Conservation (phyloP, 2,797 vertebrate species). For the Ispidina picta region DNA sequence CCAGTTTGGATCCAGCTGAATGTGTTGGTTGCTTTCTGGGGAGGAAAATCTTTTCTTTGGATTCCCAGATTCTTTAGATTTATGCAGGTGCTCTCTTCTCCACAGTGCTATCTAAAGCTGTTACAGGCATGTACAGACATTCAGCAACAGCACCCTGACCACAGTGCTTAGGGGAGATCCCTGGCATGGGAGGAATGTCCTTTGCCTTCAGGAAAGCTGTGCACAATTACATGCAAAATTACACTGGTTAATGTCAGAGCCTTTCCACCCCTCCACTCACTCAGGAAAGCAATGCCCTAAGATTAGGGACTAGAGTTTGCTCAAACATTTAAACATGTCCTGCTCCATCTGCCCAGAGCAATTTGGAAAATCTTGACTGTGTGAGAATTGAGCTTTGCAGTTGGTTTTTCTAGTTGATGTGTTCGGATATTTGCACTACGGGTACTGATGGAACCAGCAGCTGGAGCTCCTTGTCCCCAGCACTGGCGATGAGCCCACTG, state of each 20-base stretch:
- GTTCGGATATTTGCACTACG: fast-evolving
- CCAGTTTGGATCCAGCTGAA: not conserved
- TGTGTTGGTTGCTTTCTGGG: not conserved
- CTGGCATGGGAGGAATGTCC: not conserved
- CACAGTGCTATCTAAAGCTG: not conserved
- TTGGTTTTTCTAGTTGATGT: not conserved
- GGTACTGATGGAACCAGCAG: not conserved
- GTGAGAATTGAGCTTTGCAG: not conserved
- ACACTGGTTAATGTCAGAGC: not conserved
- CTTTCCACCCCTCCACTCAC: not conserved
- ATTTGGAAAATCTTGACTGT: not conserved
- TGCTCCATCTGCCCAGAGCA: not conserved
- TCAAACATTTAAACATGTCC: not conserved
- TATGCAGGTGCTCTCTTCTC: not conserved
- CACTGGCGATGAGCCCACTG: fast-evolving
- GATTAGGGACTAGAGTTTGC: not conserved
- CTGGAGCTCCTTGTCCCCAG: not conserved
- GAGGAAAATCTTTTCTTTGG: not conserved
- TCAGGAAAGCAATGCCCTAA: not conserved
- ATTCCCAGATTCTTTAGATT: not conserved
- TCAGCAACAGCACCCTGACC: not conserved
- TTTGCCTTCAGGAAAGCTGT: not conserved
- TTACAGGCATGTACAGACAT: not conserved
- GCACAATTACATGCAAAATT: not conserved
- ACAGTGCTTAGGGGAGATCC: not conserved